Base-by-base conservation (phyloP, 2,888 invertebrate genomes). In the Abrostola tripartita region DNA sequence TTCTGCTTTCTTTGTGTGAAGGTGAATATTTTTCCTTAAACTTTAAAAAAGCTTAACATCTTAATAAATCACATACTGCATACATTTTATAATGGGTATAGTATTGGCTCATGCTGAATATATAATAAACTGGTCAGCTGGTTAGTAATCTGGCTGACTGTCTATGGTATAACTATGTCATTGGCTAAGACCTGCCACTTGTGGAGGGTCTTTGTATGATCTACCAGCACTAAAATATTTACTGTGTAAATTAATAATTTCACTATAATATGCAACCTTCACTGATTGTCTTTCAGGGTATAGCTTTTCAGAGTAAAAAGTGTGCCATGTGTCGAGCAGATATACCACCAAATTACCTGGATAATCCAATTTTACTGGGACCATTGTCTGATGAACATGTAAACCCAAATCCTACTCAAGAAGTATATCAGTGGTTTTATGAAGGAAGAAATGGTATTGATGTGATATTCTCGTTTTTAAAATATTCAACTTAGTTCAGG, bases 1-100 rank as follows among this genome's bases (percentile, higher is more conserved):
- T 99, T 99, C 90, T 99, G 99, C 91, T 99, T 98, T 88, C 95
- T 99, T 6, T 99, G 99, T 90, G 97, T 98, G 4, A 99, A 99
- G 94, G 96, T 96, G 83, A 53, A 10, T 12, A 42, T 12, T 42
- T 42, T 11, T 11, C 5, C 41, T n/a, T n/a, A n/a, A n/a, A n/a
- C n/a, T 1, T n/a, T 8, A 41, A 5, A n/a, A 41, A 11, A n/a
- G 41, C 6, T n/a, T 10, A 11, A 40, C 11, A 4, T 40, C 0
- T 10, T 10, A 5, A 9, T 40, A 0, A n/a, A n/a, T n/a, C n/a
- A n/a, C n/a, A 40, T 5, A 40, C 40, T 40, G 5, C 8, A 40
- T 9, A 10, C 9, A 5, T 41, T 41, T 11, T 41, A 41, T 41
- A 41, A 11, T 5, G 5, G 10, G 5, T 9, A 5, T 9, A 41